These are phyloP conservation scores for Matsumyia berberina DNA, from an alignment of 2,888 invertebrate species.

Conservation along the genomic window DNA sequence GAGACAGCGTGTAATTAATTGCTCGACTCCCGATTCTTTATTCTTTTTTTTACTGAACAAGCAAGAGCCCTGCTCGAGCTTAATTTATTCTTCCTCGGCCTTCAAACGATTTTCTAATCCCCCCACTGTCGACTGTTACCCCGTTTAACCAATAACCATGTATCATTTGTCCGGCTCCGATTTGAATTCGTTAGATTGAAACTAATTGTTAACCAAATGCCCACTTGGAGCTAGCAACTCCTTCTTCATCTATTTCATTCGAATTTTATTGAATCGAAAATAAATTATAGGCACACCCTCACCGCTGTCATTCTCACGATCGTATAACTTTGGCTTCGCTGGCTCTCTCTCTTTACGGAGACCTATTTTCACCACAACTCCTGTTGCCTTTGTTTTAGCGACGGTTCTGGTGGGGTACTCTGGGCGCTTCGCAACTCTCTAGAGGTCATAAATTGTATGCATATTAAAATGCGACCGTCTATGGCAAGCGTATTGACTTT, in stretches of 20 bases:
- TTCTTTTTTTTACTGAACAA: too few species aligned
- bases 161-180: neutral
- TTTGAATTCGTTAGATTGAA: neutral
- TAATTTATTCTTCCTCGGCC: too few species aligned
- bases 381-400: slow-evolving; percentile 24
- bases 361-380: slow-evolving; percentile 22
- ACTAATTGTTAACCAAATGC: slow-evolving; percentile 9
- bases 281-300: slow-evolving; percentile 34
- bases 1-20: too few species aligned
- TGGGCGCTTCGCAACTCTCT: slow-evolving; percentile 3
- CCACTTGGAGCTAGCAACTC: neutral
- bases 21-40: too few species aligned
- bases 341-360: neutral
- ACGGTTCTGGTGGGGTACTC: neutral
- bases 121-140: too few species aligned
- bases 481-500: slow-evolving; percentile 47
- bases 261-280: slow-evolving; percentile 13
- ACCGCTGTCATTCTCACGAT: slow-evolving; percentile 13
- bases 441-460: slow-evolving; percentile 55
- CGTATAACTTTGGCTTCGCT: slow-evolving; percentile 15
- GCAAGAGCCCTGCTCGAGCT: too few species aligned
- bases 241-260: slow-evolving; percentile 1
- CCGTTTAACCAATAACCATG: neutral
- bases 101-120: too few species aligned
- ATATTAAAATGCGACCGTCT: slow-evolving; percentile 56